phyloP scores from a whole-genome alignment of 2,888 invertebrate genomes.

The Hydroisotoma schaefferi region DNA sequence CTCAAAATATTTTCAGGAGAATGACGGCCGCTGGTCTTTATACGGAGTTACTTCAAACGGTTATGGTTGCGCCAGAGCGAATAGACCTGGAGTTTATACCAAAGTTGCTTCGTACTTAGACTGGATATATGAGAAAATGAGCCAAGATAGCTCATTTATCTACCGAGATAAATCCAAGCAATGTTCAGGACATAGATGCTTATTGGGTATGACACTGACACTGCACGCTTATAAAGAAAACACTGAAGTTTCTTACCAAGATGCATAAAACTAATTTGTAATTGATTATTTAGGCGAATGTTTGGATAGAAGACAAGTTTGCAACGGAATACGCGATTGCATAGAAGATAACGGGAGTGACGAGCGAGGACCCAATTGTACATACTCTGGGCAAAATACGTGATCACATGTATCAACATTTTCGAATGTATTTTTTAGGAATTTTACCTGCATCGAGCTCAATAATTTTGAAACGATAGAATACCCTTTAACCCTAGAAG shows the following conservation, averaged over 20 bases:
- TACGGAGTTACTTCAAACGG: constrained; percentile 68
- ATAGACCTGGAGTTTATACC: constrained; percentile 75
- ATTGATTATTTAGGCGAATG: constrained; percentile 61
- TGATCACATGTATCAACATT: constrained; percentile 1
- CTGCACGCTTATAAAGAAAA: not conserved
- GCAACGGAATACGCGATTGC: constrained; percentile 74
- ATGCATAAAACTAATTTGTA: constrained; percentile 7
- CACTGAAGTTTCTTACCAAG: not conserved
- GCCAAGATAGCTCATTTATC: constrained; percentile 48
- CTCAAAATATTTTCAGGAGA: constrained; percentile 52
- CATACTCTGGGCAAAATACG: constrained; percentile 1
- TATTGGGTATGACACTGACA: constrained; percentile 55
- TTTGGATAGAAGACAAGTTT: constrained; percentile 65
- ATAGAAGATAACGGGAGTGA: constrained; percentile 32
- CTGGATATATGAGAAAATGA: constrained; percentile 65
- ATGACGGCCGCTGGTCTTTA: constrained; percentile 54
- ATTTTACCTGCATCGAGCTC: no score
- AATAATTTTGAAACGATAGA: no score
- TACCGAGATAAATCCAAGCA: constrained; percentile 37
- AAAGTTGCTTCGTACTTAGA: constrained; percentile 70
- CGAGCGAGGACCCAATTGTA: constrained; percentile 28
- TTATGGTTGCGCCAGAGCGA: constrained; percentile 68
- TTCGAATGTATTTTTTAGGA: not conserved
- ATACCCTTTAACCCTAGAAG: no score
- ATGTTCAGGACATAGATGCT: constrained; percentile 70